A percentile compares a stretch with the other conserved stretches of the same genome.
Conservation (phyloP, 1,140 invertebrate species). For the Listronotus oregonensis region DNA sequence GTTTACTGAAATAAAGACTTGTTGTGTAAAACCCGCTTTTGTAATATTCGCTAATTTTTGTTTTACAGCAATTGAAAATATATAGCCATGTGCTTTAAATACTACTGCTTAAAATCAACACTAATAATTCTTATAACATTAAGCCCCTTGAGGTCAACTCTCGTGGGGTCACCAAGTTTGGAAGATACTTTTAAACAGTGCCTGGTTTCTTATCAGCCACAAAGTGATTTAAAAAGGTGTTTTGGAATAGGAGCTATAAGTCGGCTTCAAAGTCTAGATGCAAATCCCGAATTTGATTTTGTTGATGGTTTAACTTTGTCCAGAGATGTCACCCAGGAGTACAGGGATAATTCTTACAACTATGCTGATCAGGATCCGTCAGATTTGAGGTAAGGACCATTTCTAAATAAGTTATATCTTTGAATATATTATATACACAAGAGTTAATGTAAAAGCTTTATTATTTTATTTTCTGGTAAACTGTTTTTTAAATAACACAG, state of each 20-base stretch:
- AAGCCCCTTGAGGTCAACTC: conserved; percentile 2
- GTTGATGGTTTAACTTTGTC: conserved; percentile 64
- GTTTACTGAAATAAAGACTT: too few relatives aligned
- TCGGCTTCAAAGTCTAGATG: conserved; percentile 67
- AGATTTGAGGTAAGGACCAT: conserved; percentile 71
- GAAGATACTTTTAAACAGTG: conserved; percentile 58
- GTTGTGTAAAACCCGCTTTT: too few relatives aligned
- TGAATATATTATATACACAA: not conserved
- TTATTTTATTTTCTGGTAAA: too few relatives aligned
- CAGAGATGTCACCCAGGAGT: conserved; percentile 61
- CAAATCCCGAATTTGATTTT: conserved; percentile 67
- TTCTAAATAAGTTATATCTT: too few relatives aligned
- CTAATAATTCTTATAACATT: too few relatives aligned
- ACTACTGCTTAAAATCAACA: too few relatives aligned
- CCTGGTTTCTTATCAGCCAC: conserved; percentile 55
- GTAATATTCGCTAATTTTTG: too few relatives aligned
- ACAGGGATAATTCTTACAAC: conserved; percentile 59
- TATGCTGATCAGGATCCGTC: conserved; percentile 73
- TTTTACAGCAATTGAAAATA: too few relatives aligned
- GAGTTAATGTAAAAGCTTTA: not conserved
- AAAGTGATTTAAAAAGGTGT: conserved; percentile 61
- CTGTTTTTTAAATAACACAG: too few relatives aligned
- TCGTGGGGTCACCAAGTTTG: conserved; percentile 28
- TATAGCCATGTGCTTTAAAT: too few relatives aligned
- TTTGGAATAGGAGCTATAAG: conserved; percentile 70